Conservation (phyloP, 2,113 vertebrate genomes). For the Gadus macrocephalus region DNA sequence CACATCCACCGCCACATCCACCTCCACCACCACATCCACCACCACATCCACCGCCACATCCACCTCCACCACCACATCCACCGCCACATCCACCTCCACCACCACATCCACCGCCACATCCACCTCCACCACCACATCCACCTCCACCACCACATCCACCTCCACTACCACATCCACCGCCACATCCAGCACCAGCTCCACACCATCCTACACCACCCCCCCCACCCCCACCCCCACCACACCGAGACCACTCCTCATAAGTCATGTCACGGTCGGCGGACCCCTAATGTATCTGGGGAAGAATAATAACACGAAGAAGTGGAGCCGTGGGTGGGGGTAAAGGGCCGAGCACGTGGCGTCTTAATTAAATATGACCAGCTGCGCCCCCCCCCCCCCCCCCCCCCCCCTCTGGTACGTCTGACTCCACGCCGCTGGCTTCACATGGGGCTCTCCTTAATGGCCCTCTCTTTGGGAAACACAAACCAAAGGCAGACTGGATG, state of each 20-base stretch:
- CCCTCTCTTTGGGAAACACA: slow-evolving; percentile 9
- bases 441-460: slow-evolving; percentile 3
- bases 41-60: too few relatives aligned
- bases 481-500: background rate
- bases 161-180: too few relatives aligned
- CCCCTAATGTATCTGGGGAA: slow-evolving; percentile 22
- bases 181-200: too few relatives aligned
- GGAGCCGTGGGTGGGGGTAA: background rate
- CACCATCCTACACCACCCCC: too few relatives aligned
- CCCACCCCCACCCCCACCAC: too few relatives aligned
- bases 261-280: slow-evolving; percentile 35
- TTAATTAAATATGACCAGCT: slow-evolving; percentile 46
- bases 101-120: too few relatives aligned
- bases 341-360: slow-evolving; percentile 26
- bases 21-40: too few relatives aligned
- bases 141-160: too few relatives aligned
- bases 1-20: too few relatives aligned
- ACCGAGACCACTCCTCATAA: slow-evolving; percentile 30
- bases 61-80: too few relatives aligned
- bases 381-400: slow-evolving; percentile 7
- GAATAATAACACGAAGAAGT: slow-evolving; percentile 14
- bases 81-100: too few relatives aligned
- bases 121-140: too few relatives aligned
- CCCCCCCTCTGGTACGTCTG: background rate
- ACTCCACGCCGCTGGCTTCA: background rate